These are phyloP conservation scores for Timandra comae DNA, from an alignment of 2,888 invertebrate species.

Conservation along the genomic window DNA sequence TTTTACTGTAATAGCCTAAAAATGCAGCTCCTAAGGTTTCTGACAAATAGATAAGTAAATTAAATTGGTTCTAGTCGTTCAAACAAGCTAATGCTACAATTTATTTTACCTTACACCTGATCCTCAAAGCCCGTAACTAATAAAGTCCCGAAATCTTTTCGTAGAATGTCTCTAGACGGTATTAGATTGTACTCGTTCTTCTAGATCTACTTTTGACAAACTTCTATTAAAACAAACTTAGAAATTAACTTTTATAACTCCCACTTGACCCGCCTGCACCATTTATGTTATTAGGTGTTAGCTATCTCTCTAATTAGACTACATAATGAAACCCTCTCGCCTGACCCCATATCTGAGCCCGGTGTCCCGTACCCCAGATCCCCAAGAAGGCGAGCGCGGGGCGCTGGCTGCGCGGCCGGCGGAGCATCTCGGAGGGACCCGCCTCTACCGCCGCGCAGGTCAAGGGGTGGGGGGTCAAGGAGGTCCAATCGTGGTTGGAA, in stretches of 20 bases:
- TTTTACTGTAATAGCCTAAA: too few relatives aligned
- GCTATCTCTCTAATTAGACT: slow-evolving; percentile 27
- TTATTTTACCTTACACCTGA: slow-evolving; percentile 26
- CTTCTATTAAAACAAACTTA: too few relatives aligned
- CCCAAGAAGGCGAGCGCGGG: slow-evolving; percentile 55
- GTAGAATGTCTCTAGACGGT: slow-evolving; percentile 54
- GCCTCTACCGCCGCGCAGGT: slow-evolving; percentile 45
- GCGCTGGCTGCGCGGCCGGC: slow-evolving; percentile 59
- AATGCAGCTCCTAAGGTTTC: too few relatives aligned
- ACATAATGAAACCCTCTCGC: slow-evolving; percentile 30
- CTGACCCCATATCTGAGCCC: slow-evolving; percentile 27
- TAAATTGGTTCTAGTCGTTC: too few relatives aligned
- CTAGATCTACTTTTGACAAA: too few relatives aligned
- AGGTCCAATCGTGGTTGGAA: slow-evolving; percentile 94
- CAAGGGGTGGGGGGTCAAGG: slow-evolving; percentile 87
- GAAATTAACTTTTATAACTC: slow-evolving; percentile 7
- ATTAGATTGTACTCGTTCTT: slow-evolving; percentile 35
- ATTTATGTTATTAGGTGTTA: too few relatives aligned
- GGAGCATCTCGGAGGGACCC: slow-evolving; percentile 57
- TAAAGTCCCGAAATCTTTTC: slow-evolving; percentile 38
- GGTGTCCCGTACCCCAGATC: slow-evolving; percentile 40
- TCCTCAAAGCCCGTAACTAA: slow-evolving; percentile 30
- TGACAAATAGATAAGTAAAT: too few relatives aligned
- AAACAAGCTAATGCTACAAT: slow-evolving; percentile 6
- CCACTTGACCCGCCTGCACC: too few relatives aligned